Evolutionary conservation across 2,888 invertebrate genomes (phyloP), one percentile per base, ranked within the genome.

Genomic region (Noctua fimbriata): DNA sequence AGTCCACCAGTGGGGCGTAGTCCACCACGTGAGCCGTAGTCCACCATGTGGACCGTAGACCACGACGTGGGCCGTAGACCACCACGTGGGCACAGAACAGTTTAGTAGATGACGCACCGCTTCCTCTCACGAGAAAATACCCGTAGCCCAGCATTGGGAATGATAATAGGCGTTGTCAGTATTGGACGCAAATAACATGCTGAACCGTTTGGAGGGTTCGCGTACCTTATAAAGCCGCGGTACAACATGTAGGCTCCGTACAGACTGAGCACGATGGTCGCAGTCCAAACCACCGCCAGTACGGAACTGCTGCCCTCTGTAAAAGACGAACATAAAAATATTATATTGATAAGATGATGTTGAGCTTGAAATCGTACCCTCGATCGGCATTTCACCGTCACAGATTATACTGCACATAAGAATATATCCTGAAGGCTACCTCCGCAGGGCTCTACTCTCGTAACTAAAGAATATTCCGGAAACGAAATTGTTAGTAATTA

Each of bases 281-380:
- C 95, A 4, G 95, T 94, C 96, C 96, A 96, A 76, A 96, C 94
- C 63, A 95, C 92, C 1, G 93, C 94, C 86, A 96, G 81, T 36
- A 95, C 88, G 5, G 96, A 94, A 75, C 89, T 93, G 88, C 94
- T 94, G 75, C 96, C 96, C 94, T 96, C 96, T 96, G 93, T 28
- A 83, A 88, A 69, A 18, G 41, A 44, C 7, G 60, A 60, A 16
- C 60, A 63, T 63, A 9, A 28, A 58, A 60, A 60, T 58, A n/a
- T 60, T 28, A 60, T 41, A 41, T 41, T 41, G 47, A 47, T 47
- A 49, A 49, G 49, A 16, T 49, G 55, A 24, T n/a, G 24, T n/a
- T 55, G 55, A 24, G 24, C 55, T 55, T 55, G 24, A n/a, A 58
- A 12, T 58, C n/a, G n/a, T 12, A 24, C n/a, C 12, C n/a, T 12